phyloP scores from a whole-genome alignment of 2,888 invertebrate species.

The Meteorus colon region DNA sequence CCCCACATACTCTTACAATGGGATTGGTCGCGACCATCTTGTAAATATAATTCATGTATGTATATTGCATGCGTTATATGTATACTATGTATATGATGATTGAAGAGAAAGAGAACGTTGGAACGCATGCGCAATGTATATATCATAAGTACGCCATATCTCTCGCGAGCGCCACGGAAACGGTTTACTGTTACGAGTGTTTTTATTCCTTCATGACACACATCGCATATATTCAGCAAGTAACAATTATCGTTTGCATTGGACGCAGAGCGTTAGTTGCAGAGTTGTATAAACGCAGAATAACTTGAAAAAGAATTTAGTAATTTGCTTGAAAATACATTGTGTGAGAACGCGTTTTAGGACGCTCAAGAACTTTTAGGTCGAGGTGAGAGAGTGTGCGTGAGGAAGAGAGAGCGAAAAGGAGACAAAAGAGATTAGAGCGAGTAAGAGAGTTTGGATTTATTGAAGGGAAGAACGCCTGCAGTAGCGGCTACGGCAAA shows the following conservation, averaged over 20 bases:
- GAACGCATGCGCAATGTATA: constrained; percentile 38
- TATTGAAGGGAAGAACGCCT: constrained; percentile 37
- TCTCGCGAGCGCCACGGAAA: constrained; percentile 52
- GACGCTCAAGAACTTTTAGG: constrained; percentile 36
- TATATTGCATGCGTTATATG: too few species aligned
- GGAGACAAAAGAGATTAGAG: constrained; percentile 34
- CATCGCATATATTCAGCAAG: constrained; percentile 62
- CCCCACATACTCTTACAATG: background rate
- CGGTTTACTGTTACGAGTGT: constrained; percentile 57
- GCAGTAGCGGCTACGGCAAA: constrained; percentile 42
- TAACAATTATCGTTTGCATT: constrained; percentile 58
- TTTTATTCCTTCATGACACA: constrained; percentile 63
- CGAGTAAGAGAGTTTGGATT: constrained; percentile 20
- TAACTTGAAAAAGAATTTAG: constrained; percentile 34
- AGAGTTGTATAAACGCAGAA: constrained; percentile 59
- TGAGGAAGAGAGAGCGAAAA: constrained; percentile 18
- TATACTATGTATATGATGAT: background rate
- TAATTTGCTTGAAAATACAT: constrained; percentile 22
- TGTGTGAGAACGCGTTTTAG: constrained; percentile 37
- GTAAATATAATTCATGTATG: background rate
- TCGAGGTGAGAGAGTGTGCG: constrained; percentile 22
- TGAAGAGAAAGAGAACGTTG: background rate
- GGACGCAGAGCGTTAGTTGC: constrained; percentile 69
- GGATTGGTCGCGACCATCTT: constrained; percentile 37
- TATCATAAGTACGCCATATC: constrained; percentile 27